These are phyloP conservation scores for Zaprionus obscuricornis DNA, from an alignment of 2,888 invertebrate genomes.

Conservation along the genomic window DNA sequence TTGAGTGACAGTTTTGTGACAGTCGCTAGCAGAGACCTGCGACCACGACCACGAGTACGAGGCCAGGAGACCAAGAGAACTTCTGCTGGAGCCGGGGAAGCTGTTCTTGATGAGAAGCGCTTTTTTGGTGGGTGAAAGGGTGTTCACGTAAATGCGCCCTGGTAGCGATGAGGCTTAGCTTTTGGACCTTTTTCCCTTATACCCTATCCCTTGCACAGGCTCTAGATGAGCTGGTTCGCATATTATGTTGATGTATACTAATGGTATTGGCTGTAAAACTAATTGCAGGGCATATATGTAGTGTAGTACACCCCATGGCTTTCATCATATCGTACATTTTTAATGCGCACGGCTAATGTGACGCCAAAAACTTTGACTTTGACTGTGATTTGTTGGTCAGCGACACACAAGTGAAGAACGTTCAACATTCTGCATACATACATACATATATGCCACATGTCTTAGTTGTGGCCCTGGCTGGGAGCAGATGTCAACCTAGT, in stretches of 20 bases:
- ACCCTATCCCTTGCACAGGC: no score
- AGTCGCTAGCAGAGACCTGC: slow-evolving; percentile 45
- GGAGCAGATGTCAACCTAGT: no score
- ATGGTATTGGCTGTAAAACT: no score
- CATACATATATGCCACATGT: slow-evolving; percentile 22
- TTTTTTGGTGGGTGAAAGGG: slow-evolving; percentile 66
- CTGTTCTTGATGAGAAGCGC: neutral
- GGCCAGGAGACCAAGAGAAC: slow-evolving; percentile 14
- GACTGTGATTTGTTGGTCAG: slow-evolving; percentile 72
- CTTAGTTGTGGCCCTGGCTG: slow-evolving; percentile 39
- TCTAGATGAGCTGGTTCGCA: no score
- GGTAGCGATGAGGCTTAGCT: slow-evolving; percentile 18
- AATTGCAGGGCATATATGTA: no score
- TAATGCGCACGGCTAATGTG: slow-evolving; percentile 81
- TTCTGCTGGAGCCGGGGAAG: slow-evolving; percentile 6
- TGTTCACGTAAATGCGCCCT: slow-evolving; percentile 67
- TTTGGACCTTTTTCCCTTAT: slow-evolving; percentile 22
- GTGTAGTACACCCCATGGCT: no score
- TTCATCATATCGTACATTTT: no score
- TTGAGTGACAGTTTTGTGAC: slow-evolving; percentile 81
- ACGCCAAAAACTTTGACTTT: slow-evolving; percentile 67
- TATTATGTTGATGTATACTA: no score
- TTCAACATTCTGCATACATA: slow-evolving; percentile 19
- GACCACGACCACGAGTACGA: slow-evolving; percentile 25
- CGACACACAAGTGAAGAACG: slow-evolving; percentile 28